Base-by-base conservation (phyloP, 2,888 invertebrate species). In the Toxonevra muliebris region DNA sequence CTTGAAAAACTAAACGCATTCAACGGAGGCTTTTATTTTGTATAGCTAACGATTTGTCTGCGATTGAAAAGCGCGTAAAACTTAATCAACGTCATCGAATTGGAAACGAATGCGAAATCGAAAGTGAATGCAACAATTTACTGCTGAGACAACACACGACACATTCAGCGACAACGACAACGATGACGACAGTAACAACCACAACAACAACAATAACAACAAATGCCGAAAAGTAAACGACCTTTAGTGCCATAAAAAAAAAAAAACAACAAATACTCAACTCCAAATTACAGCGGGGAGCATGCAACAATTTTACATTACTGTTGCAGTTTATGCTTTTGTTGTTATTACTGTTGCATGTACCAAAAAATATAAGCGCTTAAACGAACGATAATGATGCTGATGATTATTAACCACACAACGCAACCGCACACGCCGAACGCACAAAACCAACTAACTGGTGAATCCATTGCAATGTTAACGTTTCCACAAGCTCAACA, bases 221-320 rank as follows among this genome's bases (percentile, higher is more conserved):
- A 69, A 76, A 74, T 75, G 79, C 80, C 82, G 76, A 82, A 82
- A 82, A 82, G 82, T 82, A 81, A 81, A 82, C 82, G 82, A 81
- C 82, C 82, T 81, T 82, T 82, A 79, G 73, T 75, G 78, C 81
- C 81, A 79, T 80, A 80, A 77, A 80, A 78, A 77, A 76, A 57
- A 66, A 62, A 41, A 8, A 30, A 15, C 13, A 13, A 41, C 52
- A 53, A n/a, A n/a, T n/a, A n/a, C n/a, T n/a, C 30, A 40, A 40
- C 71, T 72, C 76, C 73, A 73, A 67, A 13, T 48, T 75, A 76
- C 72, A 68, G 69, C 76, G 76, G 78, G 15, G 19, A 58, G 61
- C 62, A 63, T 69, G 69, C 80, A 77, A 76, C 79, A 79, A 76
- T 73, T 74, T 30, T 53, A 17, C 53, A 10, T 17, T 53, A 19